These are phyloP conservation scores for Ophthalmolycus amberensis DNA, from an alignment of 2,113 vertebrate species.

Conservation along the genomic window DNA sequence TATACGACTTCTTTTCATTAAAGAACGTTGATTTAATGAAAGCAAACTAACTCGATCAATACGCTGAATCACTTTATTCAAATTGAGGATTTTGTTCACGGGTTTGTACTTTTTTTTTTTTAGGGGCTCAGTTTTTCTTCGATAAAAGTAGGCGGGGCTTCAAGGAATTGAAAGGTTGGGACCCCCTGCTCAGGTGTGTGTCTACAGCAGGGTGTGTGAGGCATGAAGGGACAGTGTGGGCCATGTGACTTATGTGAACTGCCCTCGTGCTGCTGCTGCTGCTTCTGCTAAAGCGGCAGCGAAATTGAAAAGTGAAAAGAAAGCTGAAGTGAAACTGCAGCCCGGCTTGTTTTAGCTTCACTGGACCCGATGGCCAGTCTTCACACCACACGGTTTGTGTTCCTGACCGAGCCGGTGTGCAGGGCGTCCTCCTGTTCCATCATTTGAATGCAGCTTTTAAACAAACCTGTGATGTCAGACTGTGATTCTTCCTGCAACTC, in stretches of 20 bases:
- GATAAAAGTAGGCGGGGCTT: too few relatives aligned
- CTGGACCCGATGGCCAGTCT: not conserved
- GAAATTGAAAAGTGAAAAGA: slow-evolving; percentile 41
- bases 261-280: not conserved
- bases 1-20: too few relatives aligned
- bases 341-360: not conserved
- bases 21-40: too few relatives aligned
- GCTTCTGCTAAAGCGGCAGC: slow-evolving; percentile 57
- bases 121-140: too few relatives aligned
- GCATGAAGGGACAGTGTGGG: not conserved
- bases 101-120: too few relatives aligned
- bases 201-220: not conserved
- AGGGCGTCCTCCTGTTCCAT: not conserved
- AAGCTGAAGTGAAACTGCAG: slow-evolving; percentile 68
- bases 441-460: not conserved
- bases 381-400: not conserved
- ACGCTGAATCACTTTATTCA: too few relatives aligned
- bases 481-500: slow-evolving; percentile 21
- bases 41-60: too few relatives aligned
- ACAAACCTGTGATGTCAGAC: slow-evolving; percentile 65
- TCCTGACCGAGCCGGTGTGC: not conserved
- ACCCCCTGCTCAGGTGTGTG: not conserved
- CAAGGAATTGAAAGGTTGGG: too few relatives aligned
- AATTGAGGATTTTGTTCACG: too few relatives aligned
- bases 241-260: slow-evolving; percentile 79